Base-by-base conservation (phyloP, 1,140 invertebrate species). In the Agraylea sexmaculata region DNA sequence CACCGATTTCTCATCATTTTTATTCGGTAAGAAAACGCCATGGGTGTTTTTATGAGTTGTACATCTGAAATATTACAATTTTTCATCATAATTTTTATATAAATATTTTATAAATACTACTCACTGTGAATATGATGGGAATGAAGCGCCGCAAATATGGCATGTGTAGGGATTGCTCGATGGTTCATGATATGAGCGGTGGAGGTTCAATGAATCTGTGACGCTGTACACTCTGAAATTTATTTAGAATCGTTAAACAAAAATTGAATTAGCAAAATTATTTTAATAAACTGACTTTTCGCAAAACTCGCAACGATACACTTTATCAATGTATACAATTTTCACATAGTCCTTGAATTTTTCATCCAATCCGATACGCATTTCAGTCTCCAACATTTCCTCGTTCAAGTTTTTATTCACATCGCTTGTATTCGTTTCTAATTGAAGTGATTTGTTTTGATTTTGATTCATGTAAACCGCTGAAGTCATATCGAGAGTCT, bases 21-120 rank as follows among this genome's bases (percentile, higher is more conserved):
- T n/a, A n/a, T n/a, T n/a, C n/a, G n/a, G n/a, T n/a, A 60, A 64
- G 49, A 63, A 68, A 42, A 64, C 65, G 1, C 67, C 65, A 43
- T 69, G 67, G 0, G 64, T 68, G 0, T 63, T 62, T 45, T 68
- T 67, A 47, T 69, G 67, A 0, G 64, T 68, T 4, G 64, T 64
- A 34, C 62, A 62, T 42, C 62, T 64, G 39, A 15, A 33, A 32
- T 27, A 30, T 20, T 30, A 4, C 17, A 43, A 18, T 22, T 10
- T 31, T 6, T 12, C 8, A 13, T 17, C 7, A 11, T 32, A 33
- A 12, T 7, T 32, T 15, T n/a, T 37, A 33, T 7, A 10, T 13
- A 10, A 16, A 10, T 17, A 8, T 12, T 8, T 35, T 15, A 6
- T 32, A 32, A 16, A 32, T 16, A 7, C 6, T 32, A 37, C 22